Evolutionary conservation across 37 sponge, comb jelly and placozoan species (phyloP), one percentile per base, ranked within the genome.

Genomic region (Chondrilla cf. caribensis): DNA sequence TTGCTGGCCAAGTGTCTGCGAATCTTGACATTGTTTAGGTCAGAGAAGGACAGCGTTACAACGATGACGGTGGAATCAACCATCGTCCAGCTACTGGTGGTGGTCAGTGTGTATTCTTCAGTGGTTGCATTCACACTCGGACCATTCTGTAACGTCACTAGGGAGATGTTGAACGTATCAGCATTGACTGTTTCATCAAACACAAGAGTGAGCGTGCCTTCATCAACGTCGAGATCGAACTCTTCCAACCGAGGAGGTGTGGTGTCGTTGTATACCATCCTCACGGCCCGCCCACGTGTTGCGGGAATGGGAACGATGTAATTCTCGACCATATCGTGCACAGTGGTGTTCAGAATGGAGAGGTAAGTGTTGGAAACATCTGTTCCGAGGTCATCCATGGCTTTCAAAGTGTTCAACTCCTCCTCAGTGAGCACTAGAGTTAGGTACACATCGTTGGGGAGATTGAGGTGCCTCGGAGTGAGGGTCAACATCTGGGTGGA

Each of bases 21-120:
- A 54, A 86, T 81, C 87, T 96, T 96, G 38, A 96, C 90, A 29
- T 83, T 64, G 58, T 96, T 96, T 25, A 96, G 85, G 40, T 96
- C 96, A 59, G 57, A 80, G 83, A 89, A 86, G 21, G 87, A 86
- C 21, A 96, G 82, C 11, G 62, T 32, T 35, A 93, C 38, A 14
- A 38, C 35, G 17, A 96, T 84, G 0, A 79, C 59, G 18, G 91
- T 90, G 29, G 95, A 90, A 73, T 94, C 95, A 15, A 58, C 58
- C 39, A 60, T 28, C 15, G 72, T 77, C 80, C 89, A 83, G 0
- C 9, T 39, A 51, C 91, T 80, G 31, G 60, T 84, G 37, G 89
- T 93, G 28, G 91, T 96, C 2, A 89, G 87, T 58, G 91, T 84
- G 73, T 88, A 88, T 5, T 59, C 41, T 33, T 58, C 79, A 18